These are phyloP conservation scores for Orius insidiosus DNA, from an alignment of 1,140 invertebrate species.

Conservation along the genomic window DNA sequence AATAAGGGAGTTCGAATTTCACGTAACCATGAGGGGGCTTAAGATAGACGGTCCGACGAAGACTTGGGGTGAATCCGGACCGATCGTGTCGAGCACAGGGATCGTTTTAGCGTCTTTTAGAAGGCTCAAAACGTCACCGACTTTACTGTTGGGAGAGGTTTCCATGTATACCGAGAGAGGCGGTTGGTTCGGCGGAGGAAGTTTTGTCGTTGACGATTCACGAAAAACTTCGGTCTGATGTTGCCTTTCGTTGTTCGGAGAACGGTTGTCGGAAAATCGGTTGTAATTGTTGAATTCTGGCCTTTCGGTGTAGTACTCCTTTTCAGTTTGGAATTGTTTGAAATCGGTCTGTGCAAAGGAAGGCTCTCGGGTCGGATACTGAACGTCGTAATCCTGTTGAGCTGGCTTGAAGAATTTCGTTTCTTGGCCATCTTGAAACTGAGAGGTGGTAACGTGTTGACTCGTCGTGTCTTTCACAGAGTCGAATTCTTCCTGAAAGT, in stretches of 20 bases:
- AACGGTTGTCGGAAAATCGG: constrained; percentile 13
- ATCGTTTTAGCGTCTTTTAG: constrained; percentile 52
- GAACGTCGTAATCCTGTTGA: background rate
- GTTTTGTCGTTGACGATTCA: constrained; percentile 15
- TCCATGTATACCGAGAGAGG: constrained; percentile 61
- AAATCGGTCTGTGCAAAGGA: too few species aligned
- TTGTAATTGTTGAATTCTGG: constrained; percentile 21
- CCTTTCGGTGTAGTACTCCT: constrained; percentile 7
- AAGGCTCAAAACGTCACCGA: constrained; percentile 47
- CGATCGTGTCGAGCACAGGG: constrained; percentile 53
- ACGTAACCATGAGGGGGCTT: constrained; percentile 48
- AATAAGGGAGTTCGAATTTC: constrained; percentile 65
- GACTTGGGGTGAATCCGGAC: constrained; percentile 45
- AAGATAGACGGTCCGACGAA: constrained; percentile 60
- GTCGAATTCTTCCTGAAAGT: constrained; percentile 20
- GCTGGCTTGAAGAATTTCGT: constrained; percentile 12
- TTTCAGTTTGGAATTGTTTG: too few species aligned
- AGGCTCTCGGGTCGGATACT: background rate
- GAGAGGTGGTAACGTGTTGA: constrained; percentile 23
- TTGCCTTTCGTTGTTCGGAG: background rate
- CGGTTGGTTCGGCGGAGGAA: constrained; percentile 49
- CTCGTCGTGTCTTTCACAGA: constrained; percentile 19
- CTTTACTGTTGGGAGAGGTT: constrained; percentile 31
- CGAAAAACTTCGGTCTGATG: background rate
- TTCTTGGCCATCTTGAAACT: constrained; percentile 20